Evolutionary conservation across 2,888 invertebrate genomes (phyloP).

Genomic region (Phaonia tiefii): DNA sequence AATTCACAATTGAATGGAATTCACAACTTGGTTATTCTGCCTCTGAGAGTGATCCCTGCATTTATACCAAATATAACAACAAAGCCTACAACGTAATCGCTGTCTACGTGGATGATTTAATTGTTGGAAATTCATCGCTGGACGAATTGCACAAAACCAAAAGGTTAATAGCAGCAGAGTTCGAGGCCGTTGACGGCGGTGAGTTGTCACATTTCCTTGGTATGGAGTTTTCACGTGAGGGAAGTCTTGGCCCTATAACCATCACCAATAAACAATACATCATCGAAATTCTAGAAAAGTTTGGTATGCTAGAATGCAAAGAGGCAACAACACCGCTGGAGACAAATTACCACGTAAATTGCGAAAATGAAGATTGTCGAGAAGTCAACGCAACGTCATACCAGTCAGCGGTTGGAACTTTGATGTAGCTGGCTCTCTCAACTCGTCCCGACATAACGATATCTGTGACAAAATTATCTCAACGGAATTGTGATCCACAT

Average conservation of each 20-base stretch:
- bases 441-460: conserved; percentile 62
- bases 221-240: conserved; percentile 50
- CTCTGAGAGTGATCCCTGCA: no score
- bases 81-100: no score
- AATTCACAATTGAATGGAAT: no score
- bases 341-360: background rate
- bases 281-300: conserved; percentile 8
- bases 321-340: conserved; percentile 35
- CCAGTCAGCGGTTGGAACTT: conserved; percentile 61
- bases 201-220: conserved; percentile 49
- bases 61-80: conserved; percentile 11
- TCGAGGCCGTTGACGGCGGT: conserved; percentile 30
- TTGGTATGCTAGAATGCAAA: conserved; percentile 22
- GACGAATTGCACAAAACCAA: background rate
- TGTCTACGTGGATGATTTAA: conserved; percentile 51
- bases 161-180: conserved; percentile 7
- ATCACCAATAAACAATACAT: conserved; percentile 38
- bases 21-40: no score
- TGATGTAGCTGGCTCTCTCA: conserved; percentile 66
- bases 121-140: conserved; percentile 55
- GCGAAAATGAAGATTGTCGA: conserved; percentile 9
- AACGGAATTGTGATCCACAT: conserved; percentile 58
- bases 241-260: conserved; percentile 31
- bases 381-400: background rate
- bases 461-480: conserved; percentile 57